These are phyloP conservation scores for Anastrepha ludens DNA, from an alignment of 1,140 invertebrate species.

Conservation along the genomic window DNA sequence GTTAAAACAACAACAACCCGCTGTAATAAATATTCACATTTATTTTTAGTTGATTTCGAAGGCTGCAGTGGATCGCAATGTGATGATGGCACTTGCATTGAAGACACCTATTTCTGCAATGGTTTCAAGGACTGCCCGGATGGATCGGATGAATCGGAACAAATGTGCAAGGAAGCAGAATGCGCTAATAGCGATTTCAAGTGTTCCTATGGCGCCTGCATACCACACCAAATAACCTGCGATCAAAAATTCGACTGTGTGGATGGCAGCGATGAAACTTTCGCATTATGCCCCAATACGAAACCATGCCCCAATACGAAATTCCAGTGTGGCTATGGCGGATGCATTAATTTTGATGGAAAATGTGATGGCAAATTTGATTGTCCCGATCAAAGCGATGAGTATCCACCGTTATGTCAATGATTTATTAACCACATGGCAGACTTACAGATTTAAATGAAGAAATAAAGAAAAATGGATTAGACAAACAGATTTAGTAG, in stretches of 20 bases:
- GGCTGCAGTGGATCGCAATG: neutral
- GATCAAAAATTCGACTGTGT: neutral
- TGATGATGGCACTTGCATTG: neutral
- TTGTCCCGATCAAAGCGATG: neutral
- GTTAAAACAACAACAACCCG: too few species aligned
- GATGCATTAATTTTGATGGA: neutral
- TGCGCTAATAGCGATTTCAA: neutral
- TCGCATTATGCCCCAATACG: neutral
- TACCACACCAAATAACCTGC: neutral
- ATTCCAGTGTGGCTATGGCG: slow-evolving; percentile 5
- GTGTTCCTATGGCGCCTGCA: neutral
- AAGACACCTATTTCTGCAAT: neutral
- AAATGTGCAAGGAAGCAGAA: neutral
- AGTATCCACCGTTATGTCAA: neutral
- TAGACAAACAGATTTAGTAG: too few species aligned
- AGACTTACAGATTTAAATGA: neutral
- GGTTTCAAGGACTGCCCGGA: neutral
- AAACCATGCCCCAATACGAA: neutral
- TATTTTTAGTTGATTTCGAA: neutral
- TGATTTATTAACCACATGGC: neutral
- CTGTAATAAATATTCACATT: neutral
- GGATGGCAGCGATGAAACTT: slow-evolving; percentile 23
- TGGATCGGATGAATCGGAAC: neutral
- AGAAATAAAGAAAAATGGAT: too few species aligned
- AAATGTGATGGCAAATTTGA: slow-evolving; percentile 8